Base-by-base conservation (phyloP, 2,113 vertebrate species). In the Callipepla californica region DNA sequence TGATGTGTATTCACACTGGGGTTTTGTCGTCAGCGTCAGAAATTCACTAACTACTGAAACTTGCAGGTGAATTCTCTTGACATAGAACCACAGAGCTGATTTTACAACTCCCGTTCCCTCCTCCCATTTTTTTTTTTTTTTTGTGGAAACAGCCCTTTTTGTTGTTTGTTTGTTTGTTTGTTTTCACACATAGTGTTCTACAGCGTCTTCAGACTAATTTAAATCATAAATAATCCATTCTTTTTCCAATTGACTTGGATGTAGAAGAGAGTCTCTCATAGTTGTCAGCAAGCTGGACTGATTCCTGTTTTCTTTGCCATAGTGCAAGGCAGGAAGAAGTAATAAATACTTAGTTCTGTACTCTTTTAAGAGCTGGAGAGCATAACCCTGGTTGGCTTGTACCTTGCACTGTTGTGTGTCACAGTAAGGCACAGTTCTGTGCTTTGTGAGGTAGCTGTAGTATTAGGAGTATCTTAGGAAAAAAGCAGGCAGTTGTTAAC, bases 21-120 rank as follows among this genome's bases (percentile, higher is more conserved):
- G 21, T 51, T 81, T 63, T 45, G 36, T 69, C 7, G 5, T 44
- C 48, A 32, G 3, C 68, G 42, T 63, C 61, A 88, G 32, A 50
- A 66, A n/a, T 69, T 63, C 34, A 47, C 25, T 63, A 90, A 93
- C 59, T 51, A 55, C 62, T 82, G 66, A 36, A 88, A 45, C 62
- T 76, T 57, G 21, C 45, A 59, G 67, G 40, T 19, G 81, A 30
- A 79, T 65, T 61, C 7, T 85, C 34, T 44, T 69, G 45, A 21
- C 20, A 11, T 51, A 38, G 48, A 66, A 70, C 30, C 22, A 2
- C 16, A 5, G 61, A 65, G 25, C 4, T 75, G 50, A 55, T 87
- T 82, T 69, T 75, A 69, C 18, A 74, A 66, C 32, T 11, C 16
- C 11, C 16, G 6, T 51, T 51, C 28, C 53, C 17, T 16, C 28